phyloP scores from a whole-genome alignment of 1,140 invertebrate genomes.

The Euura lappo region DNA sequence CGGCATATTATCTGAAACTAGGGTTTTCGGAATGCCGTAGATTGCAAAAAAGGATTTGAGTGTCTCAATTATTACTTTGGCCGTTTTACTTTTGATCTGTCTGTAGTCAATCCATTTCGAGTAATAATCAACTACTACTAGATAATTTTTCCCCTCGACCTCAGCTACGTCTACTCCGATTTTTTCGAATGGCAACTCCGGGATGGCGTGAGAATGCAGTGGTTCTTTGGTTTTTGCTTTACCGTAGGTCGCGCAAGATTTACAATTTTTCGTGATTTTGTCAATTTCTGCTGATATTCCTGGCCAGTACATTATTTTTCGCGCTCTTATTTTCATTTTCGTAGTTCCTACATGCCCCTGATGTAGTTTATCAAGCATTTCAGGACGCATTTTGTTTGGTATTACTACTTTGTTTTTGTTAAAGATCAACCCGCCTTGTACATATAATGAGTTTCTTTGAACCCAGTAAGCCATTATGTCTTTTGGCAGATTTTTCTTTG shows the following conservation, averaged over 20 bases:
- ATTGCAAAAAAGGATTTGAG: conserved; percentile 19
- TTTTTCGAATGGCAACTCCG: conserved; percentile 28
- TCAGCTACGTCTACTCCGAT: conserved; percentile 28
- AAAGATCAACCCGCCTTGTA: conserved; percentile 38
- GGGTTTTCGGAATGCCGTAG: conserved; percentile 22
- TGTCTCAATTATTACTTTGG: background rate
- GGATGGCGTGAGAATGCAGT: conserved; percentile 28
- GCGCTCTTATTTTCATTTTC: conserved; percentile 27
- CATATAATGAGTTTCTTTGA: conserved; percentile 32
- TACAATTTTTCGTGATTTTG: conserved; percentile 13
- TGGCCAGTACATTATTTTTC: conserved; percentile 34
- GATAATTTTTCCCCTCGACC: conserved; percentile 16
- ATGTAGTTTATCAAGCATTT: conserved; percentile 44
- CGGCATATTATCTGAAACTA: conserved; percentile 25
- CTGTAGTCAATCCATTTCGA: conserved; percentile 19
- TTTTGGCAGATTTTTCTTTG: conserved; percentile 9
- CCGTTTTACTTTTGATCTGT: background rate
- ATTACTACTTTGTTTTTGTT: conserved; percentile 41
- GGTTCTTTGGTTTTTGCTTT: conserved; percentile 26
- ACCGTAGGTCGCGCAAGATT: conserved; percentile 20
- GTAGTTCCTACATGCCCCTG: conserved; percentile 43
- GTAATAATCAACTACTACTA: conserved; percentile 25
- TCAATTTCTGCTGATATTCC: conserved; percentile 18
- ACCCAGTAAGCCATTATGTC: conserved; percentile 22
- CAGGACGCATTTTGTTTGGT: conserved; percentile 30